Percentiles rank a stretch among this genome's conserved stretches.
These are phyloP conservation scores for Rhabditoides inermis DNA, from an alignment of 2,888 invertebrate species.

Conservation along the genomic window DNA sequence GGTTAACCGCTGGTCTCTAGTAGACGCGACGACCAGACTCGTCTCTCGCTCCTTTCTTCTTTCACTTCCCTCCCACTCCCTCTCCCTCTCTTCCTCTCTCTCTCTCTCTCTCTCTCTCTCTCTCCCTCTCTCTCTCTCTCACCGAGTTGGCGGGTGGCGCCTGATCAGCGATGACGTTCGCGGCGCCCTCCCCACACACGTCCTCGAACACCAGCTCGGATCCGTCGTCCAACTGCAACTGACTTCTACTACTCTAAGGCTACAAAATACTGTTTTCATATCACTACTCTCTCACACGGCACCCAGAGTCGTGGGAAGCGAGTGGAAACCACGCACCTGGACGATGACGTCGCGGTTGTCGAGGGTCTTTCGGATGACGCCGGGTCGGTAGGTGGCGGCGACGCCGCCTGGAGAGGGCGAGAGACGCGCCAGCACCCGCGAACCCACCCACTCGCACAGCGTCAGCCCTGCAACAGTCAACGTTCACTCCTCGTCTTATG, in stretches of 20 bases:
- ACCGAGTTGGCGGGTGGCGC: constrained; percentile 22
- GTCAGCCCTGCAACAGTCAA: no score
- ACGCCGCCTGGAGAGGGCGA: no score
- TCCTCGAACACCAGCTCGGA: constrained; percentile 20
- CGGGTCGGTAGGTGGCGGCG: constrained; percentile 23
- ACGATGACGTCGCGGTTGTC: constrained; percentile 23
- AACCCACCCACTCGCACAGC: constrained; percentile 33
- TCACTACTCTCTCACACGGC: background rate
- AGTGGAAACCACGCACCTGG: constrained; percentile 9
- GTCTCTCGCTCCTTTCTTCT: no score
- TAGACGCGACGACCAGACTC: no score
- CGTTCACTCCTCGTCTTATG: no score
- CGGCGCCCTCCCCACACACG: constrained; percentile 16
- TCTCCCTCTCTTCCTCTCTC: no score
- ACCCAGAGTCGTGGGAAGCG: background rate
- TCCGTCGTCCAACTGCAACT: constrained; percentile 26
- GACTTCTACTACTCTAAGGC: background rate
- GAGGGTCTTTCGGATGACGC: constrained; percentile 17
- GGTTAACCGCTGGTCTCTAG: no score
- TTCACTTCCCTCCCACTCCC: no score
- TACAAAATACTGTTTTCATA: background rate
- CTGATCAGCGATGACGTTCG: constrained; percentile 32
- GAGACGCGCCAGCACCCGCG: constrained; percentile 31
- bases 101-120: no score
- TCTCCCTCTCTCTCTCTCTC: no score